Base-by-base conservation (phyloP, 2,888 invertebrate species). In the Trichopoda pennipes region DNA sequence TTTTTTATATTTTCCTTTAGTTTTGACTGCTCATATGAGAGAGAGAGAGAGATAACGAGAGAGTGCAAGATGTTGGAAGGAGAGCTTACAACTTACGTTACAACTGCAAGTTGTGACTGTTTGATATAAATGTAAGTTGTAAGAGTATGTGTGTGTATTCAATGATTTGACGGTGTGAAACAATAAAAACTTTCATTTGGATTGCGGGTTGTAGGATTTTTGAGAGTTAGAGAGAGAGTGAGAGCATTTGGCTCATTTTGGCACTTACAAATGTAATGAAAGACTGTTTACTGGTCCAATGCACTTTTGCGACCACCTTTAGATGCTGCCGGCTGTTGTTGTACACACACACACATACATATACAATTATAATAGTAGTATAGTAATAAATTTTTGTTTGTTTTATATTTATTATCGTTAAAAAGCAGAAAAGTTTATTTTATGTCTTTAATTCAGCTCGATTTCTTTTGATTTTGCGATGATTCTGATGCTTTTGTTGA, bases 231-330 rank as follows among this genome's bases (percentile, higher is more conserved):
- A 49, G 42, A n/a, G 2, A 28, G 23, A 28, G 23, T 28, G 4
- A 28, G 28, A 28, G 58, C 75, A n/a, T 23, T 28, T 56, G 35
- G 69, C 55, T 63, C 38, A n/a, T n/a, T 60, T 58, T 72, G 64
- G 44, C 79, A 91, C 91, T 91, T 91, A 91, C 91, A 91, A 91
- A 91, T 91, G 91, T 90, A 88, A 89, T 88, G 90, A 89, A 86
- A 88, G 88, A 87, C 89, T 86, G 66, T 88, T 88, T 90, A 90
- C 88, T 90, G 89, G 87, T 91, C 91, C 91, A 91, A 89, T 89
- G 88, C 88, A 88, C 88, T 89, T 88, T 89, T 89, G 88, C 90
- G 90, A 88, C 88, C 89, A 88, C 89, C 88, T 88, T 89, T 90
- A 86, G 89, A 86, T 87, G 89, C 88, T 89, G 89, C 87, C 86